phyloP scores from a whole-genome alignment of 1,140 invertebrate genomes.

The Eurosta solidaginis region DNA sequence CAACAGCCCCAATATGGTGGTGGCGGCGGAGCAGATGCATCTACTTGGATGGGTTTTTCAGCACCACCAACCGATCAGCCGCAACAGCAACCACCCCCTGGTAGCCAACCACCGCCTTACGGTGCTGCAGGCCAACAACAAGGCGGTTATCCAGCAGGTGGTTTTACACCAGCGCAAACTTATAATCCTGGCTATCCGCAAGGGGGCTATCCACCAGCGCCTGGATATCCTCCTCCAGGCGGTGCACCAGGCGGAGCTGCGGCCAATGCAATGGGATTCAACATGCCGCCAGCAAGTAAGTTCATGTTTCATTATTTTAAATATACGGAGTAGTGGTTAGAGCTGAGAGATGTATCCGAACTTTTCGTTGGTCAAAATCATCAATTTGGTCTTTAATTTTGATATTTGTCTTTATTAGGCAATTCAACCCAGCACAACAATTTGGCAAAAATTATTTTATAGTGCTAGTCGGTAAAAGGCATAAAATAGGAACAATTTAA shows the following conservation, averaged over 20 bases:
- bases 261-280: slow-evolving; percentile 50
- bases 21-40: slow-evolving; percentile 20
- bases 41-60: slow-evolving; percentile 57
- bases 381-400: no score
- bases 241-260: slow-evolving; percentile 38
- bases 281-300: slow-evolving; percentile 55
- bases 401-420: no score
- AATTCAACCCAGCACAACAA: no score
- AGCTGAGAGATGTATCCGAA: no score
- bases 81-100: slow-evolving; percentile 45
- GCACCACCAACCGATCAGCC: slow-evolving; percentile 44
- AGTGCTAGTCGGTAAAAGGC: no score
- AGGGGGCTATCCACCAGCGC: slow-evolving; percentile 29
- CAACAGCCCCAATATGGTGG: slow-evolving; percentile 31
- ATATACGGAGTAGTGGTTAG: no score
- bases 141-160: slow-evolving; percentile 18
- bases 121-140: slow-evolving; percentile 33
- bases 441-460: no score
- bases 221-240: slow-evolving; percentile 30
- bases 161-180: slow-evolving; percentile 30
- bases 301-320: no score
- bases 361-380: no score
- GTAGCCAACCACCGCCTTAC: slow-evolving; percentile 50
- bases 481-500: no score
- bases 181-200: slow-evolving; percentile 24